Evolutionary conservation across 2,113 vertebrate genomes (phyloP).

Genomic region (Campylorhamphus procurvoides): DNA sequence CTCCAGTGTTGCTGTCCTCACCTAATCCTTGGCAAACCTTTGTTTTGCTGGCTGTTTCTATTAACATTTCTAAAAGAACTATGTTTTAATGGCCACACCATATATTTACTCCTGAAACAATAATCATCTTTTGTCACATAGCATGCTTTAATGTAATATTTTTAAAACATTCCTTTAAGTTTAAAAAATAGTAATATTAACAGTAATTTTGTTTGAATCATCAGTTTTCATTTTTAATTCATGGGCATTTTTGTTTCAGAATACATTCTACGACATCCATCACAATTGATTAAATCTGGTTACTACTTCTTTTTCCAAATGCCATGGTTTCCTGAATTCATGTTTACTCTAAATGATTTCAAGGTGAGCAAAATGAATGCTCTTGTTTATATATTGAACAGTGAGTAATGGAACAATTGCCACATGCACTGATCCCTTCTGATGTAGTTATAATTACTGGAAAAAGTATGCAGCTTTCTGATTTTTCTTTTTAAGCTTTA

Average conservation of each 20-base stretch:
- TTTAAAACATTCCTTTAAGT: constrained; percentile 45
- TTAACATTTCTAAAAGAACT: not conserved
- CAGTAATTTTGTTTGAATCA: constrained; percentile 47
- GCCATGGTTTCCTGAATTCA: constrained; percentile 95
- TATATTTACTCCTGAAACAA: constrained; percentile 17
- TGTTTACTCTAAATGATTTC: constrained; percentile 98
- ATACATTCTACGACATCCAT: constrained; percentile 92
- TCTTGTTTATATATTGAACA: constrained; percentile 54
- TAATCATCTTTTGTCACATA: constrained; percentile 26
- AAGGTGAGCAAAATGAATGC: constrained; percentile 84
- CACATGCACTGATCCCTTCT: not conserved
- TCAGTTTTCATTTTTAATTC: constrained; percentile 69
- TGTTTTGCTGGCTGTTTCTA: not conserved
- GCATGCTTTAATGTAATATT: not conserved
- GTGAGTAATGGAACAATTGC: constrained; percentile 23
- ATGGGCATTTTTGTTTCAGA: constrained; percentile 84
- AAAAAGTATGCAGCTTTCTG: not conserved
- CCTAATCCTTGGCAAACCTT: not conserved
- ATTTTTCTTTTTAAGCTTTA: not conserved
- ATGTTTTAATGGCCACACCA: not conserved
- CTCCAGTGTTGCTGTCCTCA: not conserved
- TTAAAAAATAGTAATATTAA: constrained; percentile 36
- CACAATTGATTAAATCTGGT: constrained; percentile 95
- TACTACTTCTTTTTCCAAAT: constrained; percentile 99
- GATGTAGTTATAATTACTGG: not conserved